phyloP scores from a whole-genome alignment of 1,140 invertebrate species.

The Drosophila fuyamai region DNA sequence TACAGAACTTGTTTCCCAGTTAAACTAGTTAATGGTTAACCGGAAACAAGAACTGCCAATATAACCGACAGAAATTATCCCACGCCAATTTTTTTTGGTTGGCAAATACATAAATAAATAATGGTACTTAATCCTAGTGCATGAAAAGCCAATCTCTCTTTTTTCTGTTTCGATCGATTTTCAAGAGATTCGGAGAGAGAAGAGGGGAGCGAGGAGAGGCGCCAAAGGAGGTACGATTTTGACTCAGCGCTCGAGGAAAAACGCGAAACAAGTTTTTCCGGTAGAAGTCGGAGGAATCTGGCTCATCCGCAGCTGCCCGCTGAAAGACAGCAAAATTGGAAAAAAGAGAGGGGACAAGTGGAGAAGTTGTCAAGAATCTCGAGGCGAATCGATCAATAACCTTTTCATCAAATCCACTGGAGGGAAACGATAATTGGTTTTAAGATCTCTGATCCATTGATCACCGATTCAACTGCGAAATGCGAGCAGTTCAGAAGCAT shows the following conservation, averaged over 20 bases:
- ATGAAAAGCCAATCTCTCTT: constrained; percentile 6
- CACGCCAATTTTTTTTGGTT: no score
- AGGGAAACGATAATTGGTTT: constrained; percentile 6
- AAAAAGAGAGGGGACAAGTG: not conserved
- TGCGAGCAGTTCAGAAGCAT: not conserved
- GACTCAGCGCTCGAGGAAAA: constrained; percentile 26
- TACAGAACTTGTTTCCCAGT: no score
- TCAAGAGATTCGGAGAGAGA: not conserved
- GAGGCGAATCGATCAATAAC: constrained; percentile 48
- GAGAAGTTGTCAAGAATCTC: constrained; percentile 45
- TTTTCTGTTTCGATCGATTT: constrained; percentile 1
- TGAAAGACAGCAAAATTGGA: not conserved
- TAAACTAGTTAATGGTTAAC: no score
- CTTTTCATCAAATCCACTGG: constrained; percentile 28
- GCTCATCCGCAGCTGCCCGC: constrained; percentile 25
- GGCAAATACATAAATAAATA: not conserved
- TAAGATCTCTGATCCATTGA: not conserved
- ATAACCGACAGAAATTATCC: no score
- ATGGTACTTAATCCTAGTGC: not conserved
- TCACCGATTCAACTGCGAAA: not conserved
- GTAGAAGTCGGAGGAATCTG: constrained; percentile 42
- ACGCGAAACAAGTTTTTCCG: constrained; percentile 42
- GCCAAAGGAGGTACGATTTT: constrained; percentile 16
- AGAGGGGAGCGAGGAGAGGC: constrained; percentile 7
- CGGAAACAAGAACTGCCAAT: no score